Percentiles rank a stretch among this genome's conserved stretches.
Evolutionary conservation across 2,888 invertebrate species (phyloP).

Genomic region (Caenorhabditis sulstoni): DNA sequence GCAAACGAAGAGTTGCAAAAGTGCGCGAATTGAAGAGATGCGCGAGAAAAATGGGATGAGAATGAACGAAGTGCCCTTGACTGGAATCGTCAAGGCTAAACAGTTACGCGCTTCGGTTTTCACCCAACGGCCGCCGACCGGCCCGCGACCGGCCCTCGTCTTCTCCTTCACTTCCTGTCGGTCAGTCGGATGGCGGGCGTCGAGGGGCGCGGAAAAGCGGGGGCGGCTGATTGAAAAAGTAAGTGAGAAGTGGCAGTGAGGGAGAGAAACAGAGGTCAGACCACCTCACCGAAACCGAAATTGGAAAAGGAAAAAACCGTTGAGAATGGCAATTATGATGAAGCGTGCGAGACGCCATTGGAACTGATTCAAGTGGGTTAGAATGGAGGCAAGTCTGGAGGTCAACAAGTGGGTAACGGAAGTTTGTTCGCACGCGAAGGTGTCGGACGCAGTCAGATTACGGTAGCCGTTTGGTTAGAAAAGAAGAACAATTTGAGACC

Average conservation of each 20-base stretch:
- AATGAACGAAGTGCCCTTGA: constrained; percentile 63
- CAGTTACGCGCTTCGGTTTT: constrained; percentile 60
- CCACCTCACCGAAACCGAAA: constrained; percentile 32
- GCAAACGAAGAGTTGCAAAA: constrained; percentile 52
- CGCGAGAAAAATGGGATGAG: constrained; percentile 61
- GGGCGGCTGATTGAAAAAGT: constrained; percentile 41
- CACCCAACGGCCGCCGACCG: constrained; percentile 14
- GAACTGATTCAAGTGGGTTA: constrained; percentile 50
- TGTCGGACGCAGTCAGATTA: background rate
- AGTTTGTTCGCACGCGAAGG: constrained; percentile 14
- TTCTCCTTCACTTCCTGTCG: constrained; percentile 52
- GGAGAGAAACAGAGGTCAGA: constrained; percentile 40
- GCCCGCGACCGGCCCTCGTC: constrained; percentile 26
- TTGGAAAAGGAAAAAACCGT: constrained; percentile 9
- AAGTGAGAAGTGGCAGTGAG: constrained; percentile 47
- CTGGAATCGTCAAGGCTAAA: constrained; percentile 65
- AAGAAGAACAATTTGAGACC: constrained; percentile 7
- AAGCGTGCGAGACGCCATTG: constrained; percentile 39
- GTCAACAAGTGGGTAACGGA: constrained; percentile 47
- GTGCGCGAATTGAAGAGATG: constrained; percentile 54
- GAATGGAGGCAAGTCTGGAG: constrained; percentile 40
- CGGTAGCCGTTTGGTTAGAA: background rate
- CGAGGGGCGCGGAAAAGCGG: constrained; percentile 29
- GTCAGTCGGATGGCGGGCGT: constrained; percentile 40
- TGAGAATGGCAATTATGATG: constrained; percentile 51